phyloP scores from a whole-genome alignment of 2,888 invertebrate genomes.

The Dryococelus australis region DNA sequence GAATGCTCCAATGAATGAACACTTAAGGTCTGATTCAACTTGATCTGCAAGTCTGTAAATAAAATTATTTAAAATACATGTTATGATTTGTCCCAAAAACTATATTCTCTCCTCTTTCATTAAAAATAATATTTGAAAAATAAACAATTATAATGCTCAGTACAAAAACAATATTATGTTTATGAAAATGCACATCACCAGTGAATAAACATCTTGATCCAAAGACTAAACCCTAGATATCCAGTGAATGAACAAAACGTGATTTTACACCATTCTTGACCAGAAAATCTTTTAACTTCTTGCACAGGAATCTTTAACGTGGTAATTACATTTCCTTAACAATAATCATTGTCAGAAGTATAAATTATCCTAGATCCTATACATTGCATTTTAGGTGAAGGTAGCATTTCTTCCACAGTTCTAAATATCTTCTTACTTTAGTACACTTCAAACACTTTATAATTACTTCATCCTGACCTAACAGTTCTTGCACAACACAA shows the following conservation, averaged over 20 bases:
- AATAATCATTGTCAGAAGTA: not conserved
- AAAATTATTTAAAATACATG: not conserved
- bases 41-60: not conserved
- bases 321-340: not conserved
- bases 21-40: not conserved
- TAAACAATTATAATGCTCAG: not conserved
- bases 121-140: not conserved
- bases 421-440: not conserved
- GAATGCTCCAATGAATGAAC: conserved; percentile 22
- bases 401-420: not conserved
- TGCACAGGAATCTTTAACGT: not conserved
- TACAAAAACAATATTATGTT: not conserved
- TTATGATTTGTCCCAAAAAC: not conserved
- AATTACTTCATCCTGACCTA: not conserved
- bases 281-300: not conserved
- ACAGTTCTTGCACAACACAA: not conserved
- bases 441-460: not conserved
- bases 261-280: not conserved
- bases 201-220: too few relatives aligned
- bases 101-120: not conserved
- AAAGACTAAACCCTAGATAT: too few relatives aligned
- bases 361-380: not conserved
- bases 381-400: not conserved
- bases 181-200: not conserved
- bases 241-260: not conserved